Base-by-base conservation (phyloP, 2,888 invertebrate species). In the Cylindroiulus punctatus region DNA sequence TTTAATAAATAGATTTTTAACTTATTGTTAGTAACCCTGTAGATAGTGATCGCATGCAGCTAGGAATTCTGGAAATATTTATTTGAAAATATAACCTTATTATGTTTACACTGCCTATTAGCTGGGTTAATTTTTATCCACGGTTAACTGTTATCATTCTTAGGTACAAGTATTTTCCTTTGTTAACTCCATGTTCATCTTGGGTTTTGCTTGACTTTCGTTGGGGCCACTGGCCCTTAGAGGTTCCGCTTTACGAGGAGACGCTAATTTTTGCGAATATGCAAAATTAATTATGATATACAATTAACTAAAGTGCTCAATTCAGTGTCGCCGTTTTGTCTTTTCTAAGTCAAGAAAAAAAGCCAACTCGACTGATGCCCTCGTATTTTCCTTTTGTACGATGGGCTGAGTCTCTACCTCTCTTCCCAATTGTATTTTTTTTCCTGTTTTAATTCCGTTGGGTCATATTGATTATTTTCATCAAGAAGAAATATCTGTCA, bases 391-490 rank as follows among this genome's bases (percentile, higher is more conserved):
- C 14, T 76, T 44, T 44, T 14, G 14, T 14, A 44, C 12, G 44
- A 14, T 14, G 8, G 12, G 44, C 76, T n/a, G n/a, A n/a, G n/a
- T 76, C 76, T 32, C 14, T 76, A 17, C 26, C 5, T 65, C 26
- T 26, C 5, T 14, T 17, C 8, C 26, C 26, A 76, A 76, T 32
- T 76, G 76, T 76, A 17, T 30, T 76, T 76, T 76, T 76, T 76
- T 30, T 17, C 26, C 17, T 0, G 8, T 30, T 76, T 76, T 83
- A 83, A 42, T 83, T 83, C 83, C 83, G 8, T 14, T 14, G 83
- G 83, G 83, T 83, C 40, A 83, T 83, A 44, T 83, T 83, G 83
- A 83, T 83, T 83, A 44, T 83, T 83, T 83, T 83, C 83, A 83
- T 83, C 83, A 83, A 83, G 83, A 42, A 36, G 40, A 40, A 44